Evolutionary conservation across 2,113 vertebrate species (phyloP), one percentile per base, ranked within the genome.

Genomic region (Crypturellus undulatus): DNA sequence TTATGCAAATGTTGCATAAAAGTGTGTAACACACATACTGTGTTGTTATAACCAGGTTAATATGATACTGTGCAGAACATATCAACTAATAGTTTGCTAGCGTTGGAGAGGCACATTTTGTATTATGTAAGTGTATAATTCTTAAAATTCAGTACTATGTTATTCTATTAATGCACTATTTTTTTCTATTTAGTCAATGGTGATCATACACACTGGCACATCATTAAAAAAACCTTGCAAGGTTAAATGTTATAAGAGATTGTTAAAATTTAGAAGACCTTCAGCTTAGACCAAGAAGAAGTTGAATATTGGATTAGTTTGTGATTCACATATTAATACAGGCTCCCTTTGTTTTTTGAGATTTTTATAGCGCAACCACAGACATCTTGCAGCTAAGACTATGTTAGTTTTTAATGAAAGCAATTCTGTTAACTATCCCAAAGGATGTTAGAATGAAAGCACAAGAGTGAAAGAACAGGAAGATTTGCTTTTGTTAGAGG

Each of bases 351-450:
- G 26, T 10, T 87, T 83, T 87, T 78, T 72, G 65, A 85, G 40
- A 92, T 79, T 98, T 42, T 42, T 98, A 98, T 97, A 98, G 98
- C 98, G 98, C 98, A 98, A 98, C 98, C 98, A 99, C 98, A 99
- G 98, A 99, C 98, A 99, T 98, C 96, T 96, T 96, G 92, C 93
- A 96, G 79, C 92, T 82, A 90, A 92, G 91, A 96, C 67, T 94
- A 94, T 52, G 94, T 98, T 97, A 98, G 97, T 95, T 96, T 91
- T 65, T 94, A 94, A 96, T 79, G 80, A 43, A 97, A 97, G 92
- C 96, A 97, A 95, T 95, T 96, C 95, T 95, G 94, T 95, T 97
- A 96, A 94, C 90, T 96, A 82, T 94, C 89, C 93, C 93, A 96
- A 90, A 86, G 84, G 79, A 94, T 84, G 75, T 94, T 90, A 91